Evolutionary conservation across 1,140 invertebrate species (phyloP).

Genomic region (Papilio dardanus): DNA sequence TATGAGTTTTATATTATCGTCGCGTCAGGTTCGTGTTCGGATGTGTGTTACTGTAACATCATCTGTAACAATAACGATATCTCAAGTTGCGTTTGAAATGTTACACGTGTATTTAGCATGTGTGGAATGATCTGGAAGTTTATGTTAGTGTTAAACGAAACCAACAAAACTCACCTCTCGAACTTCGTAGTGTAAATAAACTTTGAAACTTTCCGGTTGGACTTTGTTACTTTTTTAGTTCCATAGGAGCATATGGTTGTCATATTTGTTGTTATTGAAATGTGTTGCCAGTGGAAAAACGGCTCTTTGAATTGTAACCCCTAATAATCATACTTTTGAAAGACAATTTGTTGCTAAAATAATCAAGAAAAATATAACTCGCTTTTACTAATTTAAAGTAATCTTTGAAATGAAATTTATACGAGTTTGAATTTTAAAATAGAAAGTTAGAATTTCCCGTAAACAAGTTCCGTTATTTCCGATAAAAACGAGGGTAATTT

Average conservation of each 20-base stretch:
- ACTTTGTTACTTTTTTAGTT: slow-evolving; percentile 22
- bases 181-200: slow-evolving; percentile 32
- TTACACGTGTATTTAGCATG: slow-evolving; percentile 17
- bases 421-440: not conserved
- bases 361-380: too few species aligned
- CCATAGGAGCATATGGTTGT: not conserved
- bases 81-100: not conserved
- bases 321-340: too few species aligned
- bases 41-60: not conserved
- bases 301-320: not conserved
- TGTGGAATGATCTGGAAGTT: slow-evolving; percentile 28
- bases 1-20: not conserved
- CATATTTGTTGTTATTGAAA: not conserved
- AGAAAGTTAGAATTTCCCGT: slow-evolving; percentile 11
- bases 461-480: slow-evolving; percentile 37
- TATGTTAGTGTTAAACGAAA: slow-evolving; percentile 22
- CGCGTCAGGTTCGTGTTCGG: not conserved
- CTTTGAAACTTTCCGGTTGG: slow-evolving; percentile 6
- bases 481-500: slow-evolving; percentile 36
- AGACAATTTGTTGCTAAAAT: too few species aligned
- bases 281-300: not conserved
- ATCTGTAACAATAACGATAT: not conserved
- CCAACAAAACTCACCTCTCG: slow-evolving; percentile 1
- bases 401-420: not conserved
- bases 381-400: not conserved